phyloP scores from a whole-genome alignment of 2,888 invertebrate species.

The Seira sanloemensis region DNA sequence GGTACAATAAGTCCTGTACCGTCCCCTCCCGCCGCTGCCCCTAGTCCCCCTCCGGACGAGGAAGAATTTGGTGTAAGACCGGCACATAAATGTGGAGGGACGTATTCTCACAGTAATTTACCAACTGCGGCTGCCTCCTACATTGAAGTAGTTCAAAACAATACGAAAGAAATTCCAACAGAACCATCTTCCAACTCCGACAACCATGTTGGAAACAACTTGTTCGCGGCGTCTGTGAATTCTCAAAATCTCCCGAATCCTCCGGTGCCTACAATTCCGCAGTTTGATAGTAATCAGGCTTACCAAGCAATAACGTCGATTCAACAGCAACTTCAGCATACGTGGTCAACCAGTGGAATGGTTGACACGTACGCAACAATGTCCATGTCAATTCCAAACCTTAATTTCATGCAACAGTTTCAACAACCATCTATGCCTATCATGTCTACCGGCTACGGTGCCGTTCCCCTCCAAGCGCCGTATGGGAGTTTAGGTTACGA shows the following conservation, averaged over 20 bases:
- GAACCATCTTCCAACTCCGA: background rate
- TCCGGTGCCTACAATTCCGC: background rate
- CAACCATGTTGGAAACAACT: background rate
- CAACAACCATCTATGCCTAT: constrained; percentile 50
- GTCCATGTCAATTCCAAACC: constrained; percentile 46
- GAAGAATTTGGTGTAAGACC: constrained; percentile 56
- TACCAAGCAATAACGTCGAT: constrained; percentile 43
- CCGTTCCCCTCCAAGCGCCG: constrained; percentile 25
- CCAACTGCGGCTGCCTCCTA: constrained; percentile 34
- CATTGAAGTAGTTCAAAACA: constrained; percentile 43
- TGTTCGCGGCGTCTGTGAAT: background rate
- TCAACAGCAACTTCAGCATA: constrained; percentile 52
- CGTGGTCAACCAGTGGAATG: constrained; percentile 53
- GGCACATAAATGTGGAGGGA: constrained; percentile 25
- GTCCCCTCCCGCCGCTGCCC: constrained; percentile 69
- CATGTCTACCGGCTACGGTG: constrained; percentile 50
- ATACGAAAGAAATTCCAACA: constrained; percentile 56
- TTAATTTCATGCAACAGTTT: constrained; percentile 49
- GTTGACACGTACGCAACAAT: constrained; percentile 49
- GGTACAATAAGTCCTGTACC: constrained; percentile 69
- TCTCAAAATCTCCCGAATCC: background rate
- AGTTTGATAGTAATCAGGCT: constrained; percentile 11
- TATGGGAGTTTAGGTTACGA: constrained; percentile 48
- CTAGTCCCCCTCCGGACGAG: constrained; percentile 67
- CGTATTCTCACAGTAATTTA: constrained; percentile 21